phyloP scores from a whole-genome alignment of 2,113 vertebrate genomes.

The Bothrops jararaca region DNA sequence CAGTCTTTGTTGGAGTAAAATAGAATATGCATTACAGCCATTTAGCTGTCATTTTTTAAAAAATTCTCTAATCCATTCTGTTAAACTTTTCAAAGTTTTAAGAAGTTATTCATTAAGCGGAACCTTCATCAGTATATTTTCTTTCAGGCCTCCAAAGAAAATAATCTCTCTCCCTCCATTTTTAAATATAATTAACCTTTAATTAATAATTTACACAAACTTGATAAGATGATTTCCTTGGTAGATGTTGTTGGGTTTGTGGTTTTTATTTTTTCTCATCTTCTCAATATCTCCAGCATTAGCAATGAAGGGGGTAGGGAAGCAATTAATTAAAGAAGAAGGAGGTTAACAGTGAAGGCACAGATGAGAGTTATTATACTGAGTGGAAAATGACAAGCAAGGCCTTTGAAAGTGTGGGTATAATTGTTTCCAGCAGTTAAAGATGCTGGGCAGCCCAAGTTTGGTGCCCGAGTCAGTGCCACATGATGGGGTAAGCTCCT shows the following conservation, averaged over 20 bases:
- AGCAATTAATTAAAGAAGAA: slow-evolving; percentile 51
- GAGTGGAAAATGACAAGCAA: slow-evolving; percentile 9
- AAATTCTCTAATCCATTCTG: slow-evolving; percentile 16
- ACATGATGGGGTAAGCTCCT: no score
- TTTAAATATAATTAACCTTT: slow-evolving; percentile 50
- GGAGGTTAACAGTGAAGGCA: slow-evolving; percentile 47
- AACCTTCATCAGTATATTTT: slow-evolving; percentile 2
- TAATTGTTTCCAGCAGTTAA: slow-evolving; percentile 21
- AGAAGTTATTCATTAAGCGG: slow-evolving; percentile 24
- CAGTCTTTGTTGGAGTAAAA: background rate
- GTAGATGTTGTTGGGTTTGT: background rate
- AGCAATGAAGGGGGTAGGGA: slow-evolving; percentile 43
- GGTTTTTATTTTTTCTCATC: slow-evolving; percentile 33
- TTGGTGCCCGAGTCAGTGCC: no score
- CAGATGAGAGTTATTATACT: slow-evolving; percentile 31
- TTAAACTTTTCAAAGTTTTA: slow-evolving; percentile 23
- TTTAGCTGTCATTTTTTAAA: slow-evolving; percentile 27
- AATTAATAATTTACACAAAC: slow-evolving; percentile 66
- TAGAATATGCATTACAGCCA: slow-evolving; percentile 7
- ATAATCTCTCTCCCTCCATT: slow-evolving; percentile 54
- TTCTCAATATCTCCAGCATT: slow-evolving; percentile 53
- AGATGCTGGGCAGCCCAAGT: no score
- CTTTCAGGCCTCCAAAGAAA: slow-evolving; percentile 50
- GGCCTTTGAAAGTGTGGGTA: slow-evolving; percentile 8
- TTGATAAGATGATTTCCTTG: slow-evolving; percentile 71